Evolutionary conservation across 2,797 vertebrate species (phyloP).

Genomic region (Botia almorhae): DNA sequence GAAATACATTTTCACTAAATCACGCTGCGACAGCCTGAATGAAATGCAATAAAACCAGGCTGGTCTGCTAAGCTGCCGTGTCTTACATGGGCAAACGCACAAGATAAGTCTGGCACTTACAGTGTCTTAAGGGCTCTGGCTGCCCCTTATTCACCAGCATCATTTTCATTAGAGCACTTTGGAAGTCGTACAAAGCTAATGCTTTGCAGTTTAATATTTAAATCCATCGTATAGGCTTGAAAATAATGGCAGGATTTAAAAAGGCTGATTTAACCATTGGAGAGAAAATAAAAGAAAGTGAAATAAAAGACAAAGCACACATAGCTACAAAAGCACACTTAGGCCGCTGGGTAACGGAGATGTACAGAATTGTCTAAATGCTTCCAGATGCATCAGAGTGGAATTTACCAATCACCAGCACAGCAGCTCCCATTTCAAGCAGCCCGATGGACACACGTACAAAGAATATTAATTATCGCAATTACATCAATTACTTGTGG

Average conservation of each 20-base stretch:
- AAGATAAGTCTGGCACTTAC: constrained; percentile 40
- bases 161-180: constrained; percentile 55
- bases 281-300: background rate
- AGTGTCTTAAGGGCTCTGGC: constrained; percentile 51
- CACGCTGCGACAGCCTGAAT: background rate
- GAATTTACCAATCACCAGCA: constrained; percentile 48
- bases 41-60: constrained; percentile 25
- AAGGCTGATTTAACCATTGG: background rate
- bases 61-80: constrained; percentile 47
- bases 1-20: constrained; percentile 26
- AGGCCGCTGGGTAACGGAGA: constrained; percentile 32
- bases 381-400: constrained; percentile 57
- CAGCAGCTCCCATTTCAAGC: constrained; percentile 25
- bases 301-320: background rate
- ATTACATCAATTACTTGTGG: constrained; percentile 62
- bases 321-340: constrained; percentile 24
- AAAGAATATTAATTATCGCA: constrained; percentile 61
- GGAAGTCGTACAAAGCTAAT: constrained; percentile 62
- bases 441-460: constrained; percentile 36
- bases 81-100: constrained; percentile 64
- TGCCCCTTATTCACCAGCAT: constrained; percentile 51
- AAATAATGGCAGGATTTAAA: background rate
- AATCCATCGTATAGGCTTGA: constrained; percentile 57
- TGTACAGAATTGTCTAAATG: constrained; percentile 48
- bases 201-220: constrained; percentile 64